Conservation (phyloP, 1,140 invertebrate genomes). For the Lanistes nyassanus region DNA sequence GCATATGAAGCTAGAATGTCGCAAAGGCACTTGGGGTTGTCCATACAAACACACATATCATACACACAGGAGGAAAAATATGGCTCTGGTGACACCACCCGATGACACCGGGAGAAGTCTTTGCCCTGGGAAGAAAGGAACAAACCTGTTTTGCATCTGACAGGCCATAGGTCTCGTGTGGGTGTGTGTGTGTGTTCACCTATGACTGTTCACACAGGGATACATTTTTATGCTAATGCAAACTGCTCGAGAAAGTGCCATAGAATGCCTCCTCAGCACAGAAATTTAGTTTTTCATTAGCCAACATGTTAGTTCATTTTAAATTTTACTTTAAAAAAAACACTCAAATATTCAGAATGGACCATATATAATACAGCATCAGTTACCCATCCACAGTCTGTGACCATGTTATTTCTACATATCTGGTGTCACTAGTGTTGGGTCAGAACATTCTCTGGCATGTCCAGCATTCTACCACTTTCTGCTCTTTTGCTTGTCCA, state of each 20-base stretch:
- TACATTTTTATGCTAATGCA: no score
- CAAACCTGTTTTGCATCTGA: no score
- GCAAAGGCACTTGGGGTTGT: conserved; percentile 82
- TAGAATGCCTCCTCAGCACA: no score
- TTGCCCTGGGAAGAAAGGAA: conserved; percentile 40
- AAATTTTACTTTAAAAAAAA: no score
- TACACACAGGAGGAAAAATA: conserved; percentile 77
- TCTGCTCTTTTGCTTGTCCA: neutral
- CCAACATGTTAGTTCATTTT: no score
- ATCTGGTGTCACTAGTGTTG: neutral
- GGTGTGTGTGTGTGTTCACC: no score
- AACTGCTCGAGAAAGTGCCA: no score
- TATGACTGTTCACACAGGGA: no score
- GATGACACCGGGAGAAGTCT: conserved; percentile 55
- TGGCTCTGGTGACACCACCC: conserved; percentile 52
- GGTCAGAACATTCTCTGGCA: neutral
- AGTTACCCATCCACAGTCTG: no score
- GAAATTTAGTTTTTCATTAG: no score
- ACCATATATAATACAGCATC: neutral
- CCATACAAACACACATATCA: conserved; percentile 90
- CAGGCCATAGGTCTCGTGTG: no score
- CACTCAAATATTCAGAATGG: no score
- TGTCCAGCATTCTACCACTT: neutral
- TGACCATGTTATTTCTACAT: neutral
- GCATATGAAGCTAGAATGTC: conserved; percentile 90